Evolutionary conservation across 2,113 vertebrate species (phyloP), one percentile per base, ranked within the genome.

Genomic region (Oostethus manadensis): DNA sequence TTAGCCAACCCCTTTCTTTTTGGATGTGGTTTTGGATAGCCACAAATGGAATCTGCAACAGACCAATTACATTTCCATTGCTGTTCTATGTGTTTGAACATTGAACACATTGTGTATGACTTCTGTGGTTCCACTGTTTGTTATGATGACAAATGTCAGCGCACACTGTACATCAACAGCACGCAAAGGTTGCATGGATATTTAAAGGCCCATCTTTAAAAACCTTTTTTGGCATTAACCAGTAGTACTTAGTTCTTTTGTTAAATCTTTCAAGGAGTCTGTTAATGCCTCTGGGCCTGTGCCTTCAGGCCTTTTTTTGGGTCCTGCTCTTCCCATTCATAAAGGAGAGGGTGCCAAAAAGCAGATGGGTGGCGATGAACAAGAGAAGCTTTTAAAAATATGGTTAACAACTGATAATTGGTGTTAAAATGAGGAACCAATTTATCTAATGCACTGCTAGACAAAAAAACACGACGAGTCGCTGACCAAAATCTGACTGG

Each of bases 201-300:
- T 76, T 58, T 73, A 65, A 82, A 80, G 70, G 68, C 58, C 66
- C 46, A 62, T 64, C 50, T 46, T 77, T 61, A 77, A 42, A 14
- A 42, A 42, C 3, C 38, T 13, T 13, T 42, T 1, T 42, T 1
- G 38, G 14, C 38, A 42, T 29, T 29, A 83, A 79, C 72, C 75
- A 73, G 58, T 54, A 74, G 70, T 70, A 81, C 80, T 89, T 87
- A 83, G 83, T 70, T 66, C 65, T 60, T 81, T 86, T 89, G 86
- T 88, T 72, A 84, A 82, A 83, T 88, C 85, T 82, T 71, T 73
- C 70, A 68, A 83, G 74, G 73, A 86, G 83, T 81, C 77, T 74
- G 73, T 85, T 86, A 79, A 86, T 85, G 90, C 84, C 76, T 87
- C 87, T 88, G 84, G 79, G 81, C 84, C 77, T 89, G 74, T 88